Evolutionary conservation across 2,113 vertebrate genomes (phyloP), one percentile per base, ranked within the genome.

Genomic region (chimpanzee (Pan troglodytes)): DNA sequence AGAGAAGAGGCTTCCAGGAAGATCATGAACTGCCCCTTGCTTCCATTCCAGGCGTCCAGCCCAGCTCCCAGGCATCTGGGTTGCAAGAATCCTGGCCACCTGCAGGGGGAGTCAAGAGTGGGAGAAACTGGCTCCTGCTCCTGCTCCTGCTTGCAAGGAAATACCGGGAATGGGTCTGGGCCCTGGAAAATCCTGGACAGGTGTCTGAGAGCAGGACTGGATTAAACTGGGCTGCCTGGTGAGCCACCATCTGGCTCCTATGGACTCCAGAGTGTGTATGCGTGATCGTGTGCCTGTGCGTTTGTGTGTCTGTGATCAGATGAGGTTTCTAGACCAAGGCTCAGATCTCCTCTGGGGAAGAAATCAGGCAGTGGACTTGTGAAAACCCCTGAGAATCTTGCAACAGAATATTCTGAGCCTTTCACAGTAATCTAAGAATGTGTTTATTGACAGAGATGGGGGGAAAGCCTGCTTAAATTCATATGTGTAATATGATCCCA

Each of bases 51-150:
- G 3, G 13, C 11, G 3, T 67, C 27, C 48, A 4, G 23, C 82
- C 27, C 0, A 1, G 68, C 22, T 80, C 50, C 52, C 40, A 32
- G 70, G 9, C 2, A 45, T 12, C 61, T 25, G 7, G 30, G 64
- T 0, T 96, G 94, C 7, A 2, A 61, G 86, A 96, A 43, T 23
- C 13, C 3, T 0, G 43, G 45, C 30, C 3, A 38, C 98, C 98
- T 95, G 96, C 48, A 98, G 98, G 94, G 95, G 98, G 97, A 96
- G 97, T 97, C 96, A 13, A 97, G 98, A 88, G 95, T 59, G 76
- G 70, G 86, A 87, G 68, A 93, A 92, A 52, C 59, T 1, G 35
- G 85, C 32, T 45, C 32, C 6, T 16, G 88, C 84, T 52, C 50
- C 68, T 3, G 40, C 43, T 64, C 61, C 11, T 2, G 61, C 61